Base-by-base conservation (phyloP, 2,113 vertebrate genomes). In the Poicephalus gulielmi region DNA sequence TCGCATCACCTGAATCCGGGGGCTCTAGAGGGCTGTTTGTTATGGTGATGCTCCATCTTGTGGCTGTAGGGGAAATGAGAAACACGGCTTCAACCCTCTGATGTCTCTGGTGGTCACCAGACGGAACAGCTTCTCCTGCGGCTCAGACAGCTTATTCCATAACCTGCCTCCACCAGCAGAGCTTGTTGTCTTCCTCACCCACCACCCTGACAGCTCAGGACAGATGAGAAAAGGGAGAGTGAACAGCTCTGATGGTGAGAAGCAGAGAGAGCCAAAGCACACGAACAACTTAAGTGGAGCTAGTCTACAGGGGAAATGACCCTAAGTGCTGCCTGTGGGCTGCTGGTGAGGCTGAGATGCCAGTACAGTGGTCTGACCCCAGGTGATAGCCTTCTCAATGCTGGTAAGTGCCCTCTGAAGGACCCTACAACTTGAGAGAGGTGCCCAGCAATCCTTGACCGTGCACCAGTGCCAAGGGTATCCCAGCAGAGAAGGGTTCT, bases 21-120 rank as follows among this genome's bases (percentile, higher is more conserved):
- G 46, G 10, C 50, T 64, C 30, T 25, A 39, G 23, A 31, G 69
- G 59, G 20, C 52, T 4, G 6, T 94, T 91, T 88, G 57, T 85
- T 69, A 79, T 17, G 39, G 78, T 85, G 35, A 13, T 96, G 88
- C 96, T 85, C 96, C 96, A 93, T 87, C 96, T 95, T 8, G 96
- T 96, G 96, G 95, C 62, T 88, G 13, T 10, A 50, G 50, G 11
- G 57, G 78, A 84, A 75, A 71, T 8, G 23, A 87, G 35, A 62
- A 23, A 8, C 47, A 12, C 0, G 0, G 43, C 31, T 81, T 89
- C 64, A 78, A 41, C 11, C 24, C 43, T 43, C n/a, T 6, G 2
- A 5, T 35, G 17, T 25, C 47, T 30, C 53, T 62, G 68, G 24
- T 13, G 24, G 50, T 44, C 67, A 35, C 13, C 3, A 3, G 30